Conservation (phyloP, 1,140 invertebrate species). For the Thaumetopoea pityocampa region DNA sequence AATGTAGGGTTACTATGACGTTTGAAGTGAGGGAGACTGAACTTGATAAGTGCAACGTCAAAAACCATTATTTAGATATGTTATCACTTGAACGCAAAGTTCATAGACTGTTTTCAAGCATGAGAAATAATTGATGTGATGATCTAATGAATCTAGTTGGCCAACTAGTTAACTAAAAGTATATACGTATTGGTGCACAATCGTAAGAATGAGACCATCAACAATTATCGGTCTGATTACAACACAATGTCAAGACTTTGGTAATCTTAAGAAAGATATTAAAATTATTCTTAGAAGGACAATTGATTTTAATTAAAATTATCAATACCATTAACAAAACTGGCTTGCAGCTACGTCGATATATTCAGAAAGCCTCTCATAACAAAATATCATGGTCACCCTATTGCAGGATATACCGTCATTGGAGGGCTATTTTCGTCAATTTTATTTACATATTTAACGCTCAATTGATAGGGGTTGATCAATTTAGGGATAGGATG, state of each 20-base stretch:
- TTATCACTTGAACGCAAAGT: not conserved
- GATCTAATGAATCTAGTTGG: too few species aligned
- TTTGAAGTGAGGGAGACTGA: conserved; percentile 1
- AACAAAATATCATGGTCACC: conserved; percentile 22
- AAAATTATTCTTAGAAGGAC: too few species aligned
- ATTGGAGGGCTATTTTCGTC: conserved; percentile 44
- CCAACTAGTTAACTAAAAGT: too few species aligned
- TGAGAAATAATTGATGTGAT: too few species aligned
- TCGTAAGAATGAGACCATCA: too few species aligned
- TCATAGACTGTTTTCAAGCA: too few species aligned
- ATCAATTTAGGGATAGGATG: conserved; percentile 38
- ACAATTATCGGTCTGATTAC: too few species aligned
- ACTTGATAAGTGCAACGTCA: not conserved
- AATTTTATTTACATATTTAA: conserved; percentile 67
- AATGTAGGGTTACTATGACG: conserved; percentile 27
- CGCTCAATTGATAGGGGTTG: conserved; percentile 63
- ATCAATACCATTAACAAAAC: too few species aligned
- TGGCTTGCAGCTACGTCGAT: not conserved
- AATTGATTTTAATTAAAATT: too few species aligned
- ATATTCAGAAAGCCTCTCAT: not conserved
- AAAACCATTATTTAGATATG: not conserved
- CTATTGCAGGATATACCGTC: conserved; percentile 26
- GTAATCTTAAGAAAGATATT: too few species aligned
- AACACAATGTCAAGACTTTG: too few species aligned
- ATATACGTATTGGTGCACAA: too few species aligned